Evolutionary conservation across 2,888 invertebrate genomes (phyloP).

Genomic region (Protophormia terraenovae): DNA sequence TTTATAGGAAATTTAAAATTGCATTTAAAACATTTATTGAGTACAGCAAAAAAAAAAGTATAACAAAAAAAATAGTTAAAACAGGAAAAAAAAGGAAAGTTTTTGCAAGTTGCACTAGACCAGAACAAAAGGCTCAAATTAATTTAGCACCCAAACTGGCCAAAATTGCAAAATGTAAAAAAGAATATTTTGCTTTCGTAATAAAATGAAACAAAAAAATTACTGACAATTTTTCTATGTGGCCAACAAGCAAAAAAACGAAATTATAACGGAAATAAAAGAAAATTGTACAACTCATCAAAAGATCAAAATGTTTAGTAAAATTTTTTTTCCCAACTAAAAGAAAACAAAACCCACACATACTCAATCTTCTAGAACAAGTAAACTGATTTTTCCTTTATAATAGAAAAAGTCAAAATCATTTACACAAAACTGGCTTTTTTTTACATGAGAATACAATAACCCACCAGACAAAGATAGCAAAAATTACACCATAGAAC

Average conservation of each 20-base stretch:
- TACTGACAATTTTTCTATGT: slow-evolving; percentile 31
- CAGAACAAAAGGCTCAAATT: slow-evolving; percentile 70
- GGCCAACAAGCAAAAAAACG: slow-evolving; percentile 6
- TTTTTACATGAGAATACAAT: background rate
- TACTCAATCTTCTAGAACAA: background rate
- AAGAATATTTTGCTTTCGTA: background rate
- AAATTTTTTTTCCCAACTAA: slow-evolving; percentile 5
- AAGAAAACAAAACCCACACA: slow-evolving; percentile 15
- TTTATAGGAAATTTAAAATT: slow-evolving; percentile 59
- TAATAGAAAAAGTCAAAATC: too few species aligned
- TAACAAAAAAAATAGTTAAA: slow-evolving; percentile 7
- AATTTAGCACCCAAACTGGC: slow-evolving; percentile 68
- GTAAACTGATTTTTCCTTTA: background rate
- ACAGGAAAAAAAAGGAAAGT: slow-evolving; percentile 15
- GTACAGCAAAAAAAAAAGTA: background rate
- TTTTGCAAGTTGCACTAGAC: slow-evolving; percentile 55
- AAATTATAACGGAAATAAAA: slow-evolving; percentile 50
- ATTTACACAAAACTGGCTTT: background rate
- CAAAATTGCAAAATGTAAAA: slow-evolving; percentile 4
- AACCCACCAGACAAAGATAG: background rate
- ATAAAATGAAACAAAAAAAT: slow-evolving; percentile 12
- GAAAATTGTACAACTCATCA: slow-evolving; percentile 63
- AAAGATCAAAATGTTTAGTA: slow-evolving; percentile 56
- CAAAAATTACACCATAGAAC: background rate
- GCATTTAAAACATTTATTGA: slow-evolving; percentile 32